Conservation (phyloP, 2,797 vertebrate genomes). For the Hipposideros larvatus region DNA sequence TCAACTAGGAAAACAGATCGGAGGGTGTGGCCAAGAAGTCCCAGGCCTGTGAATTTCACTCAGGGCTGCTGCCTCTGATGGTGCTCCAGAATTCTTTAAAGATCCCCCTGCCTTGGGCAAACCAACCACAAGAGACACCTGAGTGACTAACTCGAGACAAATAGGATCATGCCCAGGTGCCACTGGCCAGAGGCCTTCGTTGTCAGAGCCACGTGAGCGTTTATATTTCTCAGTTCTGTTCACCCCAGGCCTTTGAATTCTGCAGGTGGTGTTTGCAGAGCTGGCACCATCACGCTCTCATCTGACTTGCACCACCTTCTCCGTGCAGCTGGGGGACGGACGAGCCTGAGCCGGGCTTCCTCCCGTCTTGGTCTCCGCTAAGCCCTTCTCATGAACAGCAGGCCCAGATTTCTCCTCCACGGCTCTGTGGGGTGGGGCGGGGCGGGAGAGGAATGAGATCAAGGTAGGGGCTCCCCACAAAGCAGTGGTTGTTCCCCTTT, state of each 20-base stretch:
- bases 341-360: neutral
- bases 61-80: neutral
- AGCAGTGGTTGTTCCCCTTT: neutral
- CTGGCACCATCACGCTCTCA: neutral
- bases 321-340: neutral
- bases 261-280: neutral
- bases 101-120: conserved; percentile 15
- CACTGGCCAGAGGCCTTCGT: neutral
- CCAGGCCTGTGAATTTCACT: neutral
- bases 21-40: neutral
- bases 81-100: neutral
- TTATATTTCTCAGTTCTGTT: neutral
- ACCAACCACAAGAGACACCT: neutral
- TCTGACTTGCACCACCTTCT: neutral
- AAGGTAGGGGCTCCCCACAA: neutral
- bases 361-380: neutral
- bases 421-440: neutral
- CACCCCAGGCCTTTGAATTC: neutral
- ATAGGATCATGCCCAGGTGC: neutral
- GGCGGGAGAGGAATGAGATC: neutral
- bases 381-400: neutral
- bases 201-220: neutral
- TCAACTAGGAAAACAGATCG: neutral
- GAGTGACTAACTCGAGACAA: neutral
- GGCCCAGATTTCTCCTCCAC: neutral